Base-by-base conservation (phyloP, 2,888 invertebrate genomes). In the Tryphoninae sp. region DNA sequence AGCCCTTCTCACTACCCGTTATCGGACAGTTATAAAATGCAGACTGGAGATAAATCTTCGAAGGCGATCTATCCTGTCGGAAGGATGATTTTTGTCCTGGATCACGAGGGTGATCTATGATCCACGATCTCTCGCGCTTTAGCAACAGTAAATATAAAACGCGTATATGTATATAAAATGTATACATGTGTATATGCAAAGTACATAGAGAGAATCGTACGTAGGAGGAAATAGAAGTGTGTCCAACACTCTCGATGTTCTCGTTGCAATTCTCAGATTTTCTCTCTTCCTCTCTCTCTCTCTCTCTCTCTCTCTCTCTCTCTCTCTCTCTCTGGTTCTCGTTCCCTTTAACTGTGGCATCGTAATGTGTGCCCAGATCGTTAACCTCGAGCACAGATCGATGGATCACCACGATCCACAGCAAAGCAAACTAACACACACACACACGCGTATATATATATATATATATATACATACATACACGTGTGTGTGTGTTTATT, bases 371-470 rank as follows among this genome's bases (percentile, higher is more conserved):
- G 53, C 61, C 67, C 55, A 79, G 82, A 84, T 85, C 80, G 81
- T 83, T 83, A 85, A 84, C 84, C 81, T 69, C 82, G 67, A 40
- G 71, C 62, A 78, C 61, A 80, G 76, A 84, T 83, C 85, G 80
- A 84, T 85, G 82, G 81, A 85, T 85, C 84, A 81, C 78, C 58
- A 65, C 59, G 80, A 77, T 76, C 42, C 62, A 59, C 68, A 68
- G 68, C 65, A 51, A 42, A 42, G 19, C 26, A 55, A 22, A 2
- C 23, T 11, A 55, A 23, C 64, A 23, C 13, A 45, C 19, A 19
- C 13, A 26, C 7, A 7, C 0, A 4, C n/a, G n/a, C n/a, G n/a
- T 45, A 13, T 9, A 45, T 62, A 19, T 40, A 22, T n/a, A 33
- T 42, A 7, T 64, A 51, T 64, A 13, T 71, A 4, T 71, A 53